phyloP scores from a whole-genome alignment of 1,140 invertebrate species.

The Euglossa dilemma region DNA sequence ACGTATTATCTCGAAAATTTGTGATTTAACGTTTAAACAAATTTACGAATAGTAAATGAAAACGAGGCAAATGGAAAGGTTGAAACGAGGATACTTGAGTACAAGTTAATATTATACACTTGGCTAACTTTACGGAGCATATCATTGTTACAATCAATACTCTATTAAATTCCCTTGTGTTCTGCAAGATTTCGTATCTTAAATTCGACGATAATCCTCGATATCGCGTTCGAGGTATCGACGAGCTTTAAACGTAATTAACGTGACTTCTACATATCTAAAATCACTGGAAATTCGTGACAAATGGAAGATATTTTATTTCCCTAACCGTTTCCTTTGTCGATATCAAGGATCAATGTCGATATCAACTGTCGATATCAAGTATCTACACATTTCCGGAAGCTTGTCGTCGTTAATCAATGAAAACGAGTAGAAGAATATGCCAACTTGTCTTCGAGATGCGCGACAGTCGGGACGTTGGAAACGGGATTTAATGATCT shows the following conservation, averaged over 20 bases:
- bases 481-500: neutral
- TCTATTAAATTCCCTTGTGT: slow-evolving; percentile 5
- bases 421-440: neutral
- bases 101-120: neutral
- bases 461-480: too few relatives aligned
- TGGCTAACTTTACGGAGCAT: slow-evolving; percentile 25
- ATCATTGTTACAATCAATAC: slow-evolving; percentile 51
- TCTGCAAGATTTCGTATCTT: neutral
- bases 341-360: slow-evolving; percentile 1
- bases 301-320: neutral
- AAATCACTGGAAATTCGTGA: neutral
- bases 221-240: neutral
- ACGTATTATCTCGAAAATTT: neutral
- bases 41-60: neutral
- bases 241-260: neutral
- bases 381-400: neutral
- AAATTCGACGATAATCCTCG: slow-evolving; percentile 1
- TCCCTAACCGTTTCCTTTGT: neutral
- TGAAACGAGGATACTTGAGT: neutral
- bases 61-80: neutral
- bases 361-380: neutral
- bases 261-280: neutral
- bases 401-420: neutral
- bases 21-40: neutral
- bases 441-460: slow-evolving; percentile 23